Conservation (phyloP, 1,140 invertebrate genomes). For the Cyphomyrmex costatus region DNA sequence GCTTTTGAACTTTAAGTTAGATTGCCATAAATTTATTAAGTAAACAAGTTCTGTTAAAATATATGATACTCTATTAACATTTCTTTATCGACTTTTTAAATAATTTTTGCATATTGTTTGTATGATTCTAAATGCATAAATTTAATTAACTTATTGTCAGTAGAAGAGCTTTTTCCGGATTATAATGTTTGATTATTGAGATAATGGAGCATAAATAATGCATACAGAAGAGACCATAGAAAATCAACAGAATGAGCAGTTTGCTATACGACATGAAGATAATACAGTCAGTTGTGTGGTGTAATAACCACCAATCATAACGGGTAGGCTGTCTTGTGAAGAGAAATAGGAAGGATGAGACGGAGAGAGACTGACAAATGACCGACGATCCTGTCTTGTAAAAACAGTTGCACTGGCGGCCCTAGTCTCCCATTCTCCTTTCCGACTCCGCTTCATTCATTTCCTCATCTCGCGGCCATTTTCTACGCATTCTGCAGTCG, state of each 20-base stretch:
- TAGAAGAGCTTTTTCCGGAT: neutral
- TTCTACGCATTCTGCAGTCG: slow-evolving; percentile 74
- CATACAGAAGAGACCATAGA: slow-evolving; percentile 2
- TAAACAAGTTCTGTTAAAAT: neutral
- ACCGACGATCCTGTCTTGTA: slow-evolving; percentile 66
- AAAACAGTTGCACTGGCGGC: slow-evolving; percentile 70
- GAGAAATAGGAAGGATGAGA: neutral
- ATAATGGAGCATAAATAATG: neutral
- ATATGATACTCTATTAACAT: neutral
- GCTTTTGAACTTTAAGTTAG: neutral
- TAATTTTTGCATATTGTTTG: neutral
- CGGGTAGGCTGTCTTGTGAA: slow-evolving; percentile 29
- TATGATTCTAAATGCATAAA: neutral
- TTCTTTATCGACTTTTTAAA: neutral
- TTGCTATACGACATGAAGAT: neutral
- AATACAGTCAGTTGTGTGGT: slow-evolving; percentile 15
- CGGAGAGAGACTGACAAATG: slow-evolving; percentile 72
- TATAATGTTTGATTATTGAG: neutral
- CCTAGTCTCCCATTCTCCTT: slow-evolving; percentile 46
- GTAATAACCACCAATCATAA: slow-evolving; percentile 49
- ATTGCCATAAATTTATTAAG: neutral
- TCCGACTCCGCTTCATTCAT: slow-evolving; percentile 73
- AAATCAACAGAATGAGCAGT: neutral
- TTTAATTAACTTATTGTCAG: neutral
- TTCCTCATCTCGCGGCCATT: slow-evolving; percentile 69